Conservation (phyloP, 2,888 invertebrate genomes). For the Zygogramma bicolorata region DNA sequence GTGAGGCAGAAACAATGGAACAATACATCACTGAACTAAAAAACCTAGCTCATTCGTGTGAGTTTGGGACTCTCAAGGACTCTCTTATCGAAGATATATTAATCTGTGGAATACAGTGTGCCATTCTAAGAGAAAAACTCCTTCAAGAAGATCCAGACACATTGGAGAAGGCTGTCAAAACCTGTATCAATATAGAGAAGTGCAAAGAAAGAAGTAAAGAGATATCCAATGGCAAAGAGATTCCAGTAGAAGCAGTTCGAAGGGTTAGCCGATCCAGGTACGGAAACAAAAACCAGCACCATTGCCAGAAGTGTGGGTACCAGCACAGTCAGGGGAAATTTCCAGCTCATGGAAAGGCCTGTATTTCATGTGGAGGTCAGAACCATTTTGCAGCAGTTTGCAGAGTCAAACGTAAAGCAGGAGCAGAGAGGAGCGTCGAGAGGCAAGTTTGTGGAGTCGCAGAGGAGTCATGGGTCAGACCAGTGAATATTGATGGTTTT, state of each 20-base stretch:
- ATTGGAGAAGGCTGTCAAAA: slow-evolving; percentile 36
- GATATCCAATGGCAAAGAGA: neutral
- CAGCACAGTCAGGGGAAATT: slow-evolving; percentile 26
- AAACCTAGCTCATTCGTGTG: slow-evolving; percentile 30
- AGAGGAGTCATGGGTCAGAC: neutral
- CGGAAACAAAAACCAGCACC: neutral
- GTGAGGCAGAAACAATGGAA: slow-evolving; percentile 27
- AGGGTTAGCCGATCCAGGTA: neutral
- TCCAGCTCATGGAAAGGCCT: slow-evolving; percentile 29
- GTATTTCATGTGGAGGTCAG: slow-evolving; percentile 21
- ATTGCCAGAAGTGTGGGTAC: slow-evolving; percentile 24
- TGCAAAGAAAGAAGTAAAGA: slow-evolving; percentile 19
- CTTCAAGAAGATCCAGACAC: slow-evolving; percentile 24
- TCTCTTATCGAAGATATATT: slow-evolving; percentile 27
- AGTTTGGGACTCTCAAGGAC: slow-evolving; percentile 27
- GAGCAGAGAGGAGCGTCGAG: neutral
- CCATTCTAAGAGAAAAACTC: slow-evolving; percentile 36
- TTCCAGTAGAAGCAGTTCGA: neutral
- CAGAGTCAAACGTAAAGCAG: neutral
- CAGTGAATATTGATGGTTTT: neutral
- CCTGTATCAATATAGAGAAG: slow-evolving; percentile 36
- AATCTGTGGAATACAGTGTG: slow-evolving; percentile 27
- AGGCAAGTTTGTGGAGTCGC: neutral
- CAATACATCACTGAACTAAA: slow-evolving; percentile 32
- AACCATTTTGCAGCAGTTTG: slow-evolving; percentile 27